Conservation (phyloP, 35 echinoderm and acorn worm species). For the Lytechinus variegatus region DNA sequence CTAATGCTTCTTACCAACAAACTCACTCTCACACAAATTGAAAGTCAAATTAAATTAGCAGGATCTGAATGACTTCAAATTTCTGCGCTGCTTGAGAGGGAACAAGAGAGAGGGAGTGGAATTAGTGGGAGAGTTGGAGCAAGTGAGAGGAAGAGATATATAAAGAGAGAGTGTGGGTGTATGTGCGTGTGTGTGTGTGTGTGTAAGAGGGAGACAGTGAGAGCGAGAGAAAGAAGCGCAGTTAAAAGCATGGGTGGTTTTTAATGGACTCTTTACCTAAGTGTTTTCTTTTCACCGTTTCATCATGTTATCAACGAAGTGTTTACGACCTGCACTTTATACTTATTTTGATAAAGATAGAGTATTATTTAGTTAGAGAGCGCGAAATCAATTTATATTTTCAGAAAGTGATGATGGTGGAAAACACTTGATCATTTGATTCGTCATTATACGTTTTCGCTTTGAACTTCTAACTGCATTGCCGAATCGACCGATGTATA, state of each 20-base stretch:
- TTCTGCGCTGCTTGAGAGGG: not conserved
- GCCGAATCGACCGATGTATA: too few relatives aligned
- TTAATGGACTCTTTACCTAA: not conserved
- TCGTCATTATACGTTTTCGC: too few relatives aligned
- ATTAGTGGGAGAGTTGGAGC: too few relatives aligned
- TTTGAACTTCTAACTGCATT: too few relatives aligned
- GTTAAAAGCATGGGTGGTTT: not conserved
- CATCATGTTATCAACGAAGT: too few relatives aligned
- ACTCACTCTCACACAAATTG: not conserved
- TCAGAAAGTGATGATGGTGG: not conserved
- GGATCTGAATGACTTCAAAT: not conserved
- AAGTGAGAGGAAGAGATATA: not conserved
- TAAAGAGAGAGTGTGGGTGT: too few relatives aligned
- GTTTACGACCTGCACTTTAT: not conserved
- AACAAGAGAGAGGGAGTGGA: too few relatives aligned
- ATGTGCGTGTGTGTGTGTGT: too few relatives aligned
- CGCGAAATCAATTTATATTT: not conserved
- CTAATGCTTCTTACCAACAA: not conserved
- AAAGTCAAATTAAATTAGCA: slow-evolving; percentile 2
- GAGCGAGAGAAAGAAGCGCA: not conserved
- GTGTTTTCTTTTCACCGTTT: not conserved
- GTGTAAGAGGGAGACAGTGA: too few relatives aligned
- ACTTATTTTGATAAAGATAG: not conserved
- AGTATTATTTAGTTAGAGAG: not conserved
- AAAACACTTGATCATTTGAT: not conserved